Conservation (phyloP, 2,888 invertebrate species). For the Buathra laborator region DNA sequence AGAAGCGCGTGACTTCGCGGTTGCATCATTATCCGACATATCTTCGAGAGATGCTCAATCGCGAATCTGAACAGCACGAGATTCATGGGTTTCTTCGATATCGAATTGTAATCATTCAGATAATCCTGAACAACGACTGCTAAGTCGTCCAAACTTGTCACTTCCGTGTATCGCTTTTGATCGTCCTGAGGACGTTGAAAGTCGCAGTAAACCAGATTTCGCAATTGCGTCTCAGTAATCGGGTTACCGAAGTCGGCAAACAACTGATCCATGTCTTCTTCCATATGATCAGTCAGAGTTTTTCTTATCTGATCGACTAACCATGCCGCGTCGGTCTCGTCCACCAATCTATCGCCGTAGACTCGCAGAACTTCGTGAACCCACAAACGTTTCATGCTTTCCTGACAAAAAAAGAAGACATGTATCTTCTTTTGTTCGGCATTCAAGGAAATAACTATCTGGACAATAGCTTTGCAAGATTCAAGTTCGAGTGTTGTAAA, state of each 20-base stretch:
- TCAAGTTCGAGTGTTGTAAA: no score
- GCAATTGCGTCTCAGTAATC: constrained; percentile 93
- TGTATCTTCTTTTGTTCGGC: no score
- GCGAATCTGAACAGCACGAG: constrained; percentile 97
- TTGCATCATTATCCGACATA: constrained; percentile 96
- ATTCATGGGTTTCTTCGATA: constrained; percentile 98
- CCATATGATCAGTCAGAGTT: constrained; percentile 87
- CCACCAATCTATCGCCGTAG: constrained; percentile 96
- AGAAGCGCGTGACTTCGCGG: constrained; percentile 95
- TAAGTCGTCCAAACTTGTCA: constrained; percentile 92
- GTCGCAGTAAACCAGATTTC: constrained; percentile 97
- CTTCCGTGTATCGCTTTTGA: constrained; percentile 92
- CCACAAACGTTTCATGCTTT: constrained; percentile 96
- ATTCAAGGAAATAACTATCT: no score
- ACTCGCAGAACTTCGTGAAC: constrained; percentile 97
- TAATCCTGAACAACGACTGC: constrained; percentile 93
- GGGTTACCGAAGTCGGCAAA: constrained; percentile 88
- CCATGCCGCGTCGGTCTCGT: constrained; percentile 93
- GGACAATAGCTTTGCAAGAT: no score
- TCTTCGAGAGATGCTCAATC: constrained; percentile 96
- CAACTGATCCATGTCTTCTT: constrained; percentile 90
- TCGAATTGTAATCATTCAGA: constrained; percentile 96
- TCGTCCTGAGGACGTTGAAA: constrained; percentile 97
- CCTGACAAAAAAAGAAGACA: constrained; percentile 85
- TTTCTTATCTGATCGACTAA: constrained; percentile 90